Conservation (phyloP, 2,113 vertebrate species). For the Salvelinus sp. region DNA sequence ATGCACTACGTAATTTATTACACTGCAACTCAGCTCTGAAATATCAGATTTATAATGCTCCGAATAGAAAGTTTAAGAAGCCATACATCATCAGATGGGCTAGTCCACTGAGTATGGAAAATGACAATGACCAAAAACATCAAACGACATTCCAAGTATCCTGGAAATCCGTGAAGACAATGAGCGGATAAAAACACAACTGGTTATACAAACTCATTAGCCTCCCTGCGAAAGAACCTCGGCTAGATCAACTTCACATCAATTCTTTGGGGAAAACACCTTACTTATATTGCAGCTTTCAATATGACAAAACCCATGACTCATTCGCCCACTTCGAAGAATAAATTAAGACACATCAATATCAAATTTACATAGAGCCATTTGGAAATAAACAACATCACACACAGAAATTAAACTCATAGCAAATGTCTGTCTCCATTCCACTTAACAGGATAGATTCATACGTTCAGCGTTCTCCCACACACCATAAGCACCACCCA, state of each 20-base stretch:
- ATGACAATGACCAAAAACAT: not conserved
- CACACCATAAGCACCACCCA: not conserved
- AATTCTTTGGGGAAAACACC: not conserved
- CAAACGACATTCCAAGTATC: not conserved
- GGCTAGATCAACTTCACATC: too few relatives aligned
- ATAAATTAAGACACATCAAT: conserved; percentile 34
- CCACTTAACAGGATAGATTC: not conserved
- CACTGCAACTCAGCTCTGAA: not conserved
- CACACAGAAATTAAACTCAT: not conserved
- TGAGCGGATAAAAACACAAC: not conserved
- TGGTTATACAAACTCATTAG: not conserved
- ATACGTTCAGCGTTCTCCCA: not conserved
- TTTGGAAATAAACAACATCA: not conserved
- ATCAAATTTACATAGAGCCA: conserved; percentile 6
- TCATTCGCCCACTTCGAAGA: not conserved
- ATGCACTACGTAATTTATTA: not conserved
- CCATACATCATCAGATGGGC: not conserved
- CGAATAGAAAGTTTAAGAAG: not conserved
- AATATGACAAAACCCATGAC: not conserved
- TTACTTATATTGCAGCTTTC: not conserved
- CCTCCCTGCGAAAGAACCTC: too few relatives aligned
- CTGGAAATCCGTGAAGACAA: not conserved
- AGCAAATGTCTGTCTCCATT: not conserved
- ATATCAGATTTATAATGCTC: not conserved
- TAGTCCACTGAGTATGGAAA: not conserved